Evolutionary conservation across 2,888 invertebrate genomes (phyloP).

Genomic region (Odontocerum albicorne): DNA sequence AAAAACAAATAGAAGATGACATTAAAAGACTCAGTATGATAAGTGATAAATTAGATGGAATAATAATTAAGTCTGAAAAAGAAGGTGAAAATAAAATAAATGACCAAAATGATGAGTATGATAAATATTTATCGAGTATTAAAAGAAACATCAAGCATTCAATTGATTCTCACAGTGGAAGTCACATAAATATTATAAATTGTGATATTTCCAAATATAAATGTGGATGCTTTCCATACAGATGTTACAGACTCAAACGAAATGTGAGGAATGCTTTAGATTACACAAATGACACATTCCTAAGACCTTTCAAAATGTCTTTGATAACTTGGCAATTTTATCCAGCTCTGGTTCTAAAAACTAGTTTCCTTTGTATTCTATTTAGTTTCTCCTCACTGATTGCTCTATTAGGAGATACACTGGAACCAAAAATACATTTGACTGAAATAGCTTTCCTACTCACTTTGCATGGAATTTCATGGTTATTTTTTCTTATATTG

Average conservation of each 20-base stretch:
- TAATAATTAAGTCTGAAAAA: constrained; percentile 50
- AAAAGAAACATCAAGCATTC: constrained; percentile 43
- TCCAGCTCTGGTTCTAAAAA: constrained; percentile 49
- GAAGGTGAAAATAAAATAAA: constrained; percentile 42
- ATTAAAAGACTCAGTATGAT: constrained; percentile 57
- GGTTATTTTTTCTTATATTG: constrained; percentile 52
- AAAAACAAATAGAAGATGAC: constrained; percentile 49
- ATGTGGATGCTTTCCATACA: constrained; percentile 14
- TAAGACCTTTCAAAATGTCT: constrained; percentile 52
- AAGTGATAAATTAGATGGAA: constrained; percentile 55
- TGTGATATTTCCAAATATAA: constrained; percentile 4
- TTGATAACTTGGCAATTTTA: constrained; percentile 54
- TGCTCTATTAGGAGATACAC: constrained; percentile 48
- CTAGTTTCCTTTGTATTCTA: constrained; percentile 47
- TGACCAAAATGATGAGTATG: no score
- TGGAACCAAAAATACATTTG: constrained; percentile 47
- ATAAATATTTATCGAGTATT: constrained; percentile 3
- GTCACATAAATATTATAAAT: constrained; percentile 5
- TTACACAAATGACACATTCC: constrained; percentile 50
- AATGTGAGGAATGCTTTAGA: constrained; percentile 47
- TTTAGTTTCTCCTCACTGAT: constrained; percentile 47
- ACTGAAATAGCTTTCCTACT: constrained; percentile 51
- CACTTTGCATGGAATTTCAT: constrained; percentile 52
- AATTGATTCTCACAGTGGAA: constrained; percentile 10
- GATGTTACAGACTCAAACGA: constrained; percentile 39